phyloP scores from a whole-genome alignment of 1,140 invertebrate genomes.

The Holcopasites calliopsidis region DNA sequence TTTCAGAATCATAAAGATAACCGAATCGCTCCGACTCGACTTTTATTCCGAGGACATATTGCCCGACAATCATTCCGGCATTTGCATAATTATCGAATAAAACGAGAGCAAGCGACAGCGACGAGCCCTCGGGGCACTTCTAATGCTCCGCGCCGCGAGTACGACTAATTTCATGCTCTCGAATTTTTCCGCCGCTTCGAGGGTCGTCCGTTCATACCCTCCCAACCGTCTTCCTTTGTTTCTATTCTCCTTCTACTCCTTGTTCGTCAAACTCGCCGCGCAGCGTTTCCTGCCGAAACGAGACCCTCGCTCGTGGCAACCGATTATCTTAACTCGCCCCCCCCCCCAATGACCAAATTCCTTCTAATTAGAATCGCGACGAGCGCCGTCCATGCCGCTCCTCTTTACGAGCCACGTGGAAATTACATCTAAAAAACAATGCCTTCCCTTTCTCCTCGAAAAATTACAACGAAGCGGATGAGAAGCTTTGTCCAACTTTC shows the following conservation, averaged over 20 bases:
- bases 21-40: constrained; percentile 73
- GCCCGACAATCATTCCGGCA: constrained; percentile 78
- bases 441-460: too few species aligned
- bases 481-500: not conserved
- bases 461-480: not conserved
- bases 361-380: constrained; percentile 75
- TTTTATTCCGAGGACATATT: constrained; percentile 78
- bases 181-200: constrained; percentile 53
- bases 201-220: constrained; percentile 37
- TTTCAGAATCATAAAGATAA: constrained; percentile 77
- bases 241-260: not conserved
- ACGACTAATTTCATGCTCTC: constrained; percentile 72
- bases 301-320: constrained; percentile 43
- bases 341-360: constrained; percentile 57
- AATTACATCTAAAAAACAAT: too few species aligned
- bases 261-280: constrained; percentile 20
- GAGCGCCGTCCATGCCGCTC: constrained; percentile 22
- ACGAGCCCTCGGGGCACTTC: constrained; percentile 28
- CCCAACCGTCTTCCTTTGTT: not conserved
- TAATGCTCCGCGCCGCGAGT: constrained; percentile 52
- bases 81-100: constrained; percentile 80
- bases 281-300: constrained; percentile 31
- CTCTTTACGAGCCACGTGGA: constrained; percentile 44
- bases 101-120: constrained; percentile 56
- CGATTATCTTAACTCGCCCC: constrained; percentile 70